Evolutionary conservation across 2,888 invertebrate genomes (phyloP), one percentile per base, ranked within the genome.

Genomic region (Coecobrya sp.): DNA sequence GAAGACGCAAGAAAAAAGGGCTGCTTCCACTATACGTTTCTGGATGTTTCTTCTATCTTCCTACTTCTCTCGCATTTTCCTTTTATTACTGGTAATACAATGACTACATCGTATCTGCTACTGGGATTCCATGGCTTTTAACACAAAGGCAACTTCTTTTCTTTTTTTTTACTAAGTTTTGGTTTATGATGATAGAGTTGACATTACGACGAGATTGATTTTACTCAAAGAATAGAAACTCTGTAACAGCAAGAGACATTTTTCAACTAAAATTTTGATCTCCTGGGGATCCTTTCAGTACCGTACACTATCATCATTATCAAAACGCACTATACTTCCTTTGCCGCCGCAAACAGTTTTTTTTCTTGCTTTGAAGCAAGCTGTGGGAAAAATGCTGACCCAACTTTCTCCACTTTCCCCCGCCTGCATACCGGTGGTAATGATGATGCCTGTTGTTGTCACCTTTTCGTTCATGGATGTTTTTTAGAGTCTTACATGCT

Each of bases 171-270:
- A 10, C 86, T 36, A 85, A 86, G 68, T 86, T 91, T 91, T 91
- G 91, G 91, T 91, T 91, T 91, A 91, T 91, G 91, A 91, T 91
- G 91, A 91, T 91, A 91, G 92, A 92, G 93, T 88, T 93, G 93
- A 92, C 93, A 92, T 93, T 89, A 91, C 68, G 90, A 86, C 87
- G 93, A 93, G 94, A 94, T 94, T 94, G 94, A 94, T 94, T 94
- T 94, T 94, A 90, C 36, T 86, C 76, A 85, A 70, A 87, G 91
- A 91, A 91, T 86, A 82, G 91, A 90, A 49, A 89, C 16, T 88
- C 76, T 79, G 22, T 42, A 81, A 62, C 81, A 89, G 92, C 79
- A 59, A 76, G 81, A 85, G 92, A 81, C 86, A 91, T 91, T 91
- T 91, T 91, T 91, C 81, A 91, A 82, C 81, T 86, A 87, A 91